Conservation (phyloP, 2,888 invertebrate species). For the Pasiphila rectangulata region DNA sequence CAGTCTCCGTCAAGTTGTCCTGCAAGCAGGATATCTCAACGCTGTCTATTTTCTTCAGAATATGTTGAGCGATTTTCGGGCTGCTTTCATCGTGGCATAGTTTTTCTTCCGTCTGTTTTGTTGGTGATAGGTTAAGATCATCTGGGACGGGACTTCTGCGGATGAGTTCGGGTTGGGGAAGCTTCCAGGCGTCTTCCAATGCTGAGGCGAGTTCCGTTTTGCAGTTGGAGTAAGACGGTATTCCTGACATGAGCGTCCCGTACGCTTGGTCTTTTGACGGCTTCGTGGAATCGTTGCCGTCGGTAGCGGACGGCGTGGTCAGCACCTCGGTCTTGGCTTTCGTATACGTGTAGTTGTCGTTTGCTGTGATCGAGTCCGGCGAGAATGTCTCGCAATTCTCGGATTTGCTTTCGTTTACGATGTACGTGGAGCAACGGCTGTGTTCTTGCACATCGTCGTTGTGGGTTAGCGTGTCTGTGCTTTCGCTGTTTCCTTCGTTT, state of each 20-base stretch:
- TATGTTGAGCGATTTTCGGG: conserved; percentile 49
- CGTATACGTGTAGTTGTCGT: conserved; percentile 67
- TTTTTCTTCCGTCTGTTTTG: conserved; percentile 38
- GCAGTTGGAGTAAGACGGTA: conserved; percentile 68
- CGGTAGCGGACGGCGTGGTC: conserved; percentile 51
- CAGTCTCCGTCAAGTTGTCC: conserved; percentile 46
- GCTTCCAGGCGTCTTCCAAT: conserved; percentile 59
- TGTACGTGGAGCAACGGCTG: conserved; percentile 69
- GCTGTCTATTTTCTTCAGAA: conserved; percentile 65
- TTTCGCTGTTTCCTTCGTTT: conserved; percentile 59
- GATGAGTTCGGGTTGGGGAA: conserved; percentile 62
- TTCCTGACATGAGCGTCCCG: conserved; percentile 61
- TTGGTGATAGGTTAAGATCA: conserved; percentile 47
- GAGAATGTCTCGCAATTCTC: conserved; percentile 66
- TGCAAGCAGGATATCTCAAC: conserved; percentile 63
- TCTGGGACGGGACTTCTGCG: conserved; percentile 56
- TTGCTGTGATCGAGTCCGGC: conserved; percentile 69
- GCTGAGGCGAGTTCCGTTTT: conserved; percentile 59
- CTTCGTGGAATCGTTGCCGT: conserved; percentile 62
- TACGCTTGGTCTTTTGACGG: conserved; percentile 69
- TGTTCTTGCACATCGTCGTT: conserved; percentile 63
- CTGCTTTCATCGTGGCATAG: conserved; percentile 36
- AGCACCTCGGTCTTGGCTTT: conserved; percentile 59
- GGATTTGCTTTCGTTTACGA: conserved; percentile 67
- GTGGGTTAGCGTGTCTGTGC: conserved; percentile 65